Evolutionary conservation across 2,888 invertebrate species (phyloP), one percentile per base, ranked within the genome.

Genomic region (Linnaemya tessellans): DNA sequence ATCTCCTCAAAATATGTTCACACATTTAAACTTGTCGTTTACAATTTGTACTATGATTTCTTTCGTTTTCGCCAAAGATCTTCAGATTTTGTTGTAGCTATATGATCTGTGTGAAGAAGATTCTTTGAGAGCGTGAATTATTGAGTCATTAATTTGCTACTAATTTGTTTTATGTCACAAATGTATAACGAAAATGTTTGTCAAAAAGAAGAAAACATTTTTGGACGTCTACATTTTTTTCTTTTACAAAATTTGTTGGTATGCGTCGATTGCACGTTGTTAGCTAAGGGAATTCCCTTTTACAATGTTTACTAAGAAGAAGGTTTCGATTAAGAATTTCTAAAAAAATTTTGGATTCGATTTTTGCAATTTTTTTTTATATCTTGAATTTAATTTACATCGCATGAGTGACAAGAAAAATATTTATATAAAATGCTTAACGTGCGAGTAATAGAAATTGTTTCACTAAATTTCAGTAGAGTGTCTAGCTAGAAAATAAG

Each of bases 121-220:
- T 41, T 78, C 13, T 64, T 74, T 65, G 30, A 20, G 51, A 58
- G 70, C 65, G 87, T 91, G 88, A 91, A 87, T 91, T 90, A 91
- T 91, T 88, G 84, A 77, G 87, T 88, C 89, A 91, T 91, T 91
- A 90, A 91, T 91, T 90, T 91, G 87, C 88, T 89, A 89, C 89
- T 90, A 91, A 91, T 90, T 90, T 88, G 89, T 88, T 88, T 88
- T 87, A 87, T 87, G 89, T 88, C 87, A 83, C 49, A 70, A 64
- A 81, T 46, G 13, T 43, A 49, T 73, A 79, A 71, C 64, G 60
- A 82, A 79, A 74, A 51, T 81, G 70, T 84, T 81, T 84, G 78
- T 77, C 73, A 82, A 78, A 49, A 56, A 71, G 58, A 25, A 68
- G 64, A 75, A 38, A 15, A 54, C 11, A 46, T 46, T 30, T 46